These are phyloP conservation scores for Onthophagus sagittarius DNA, from an alignment of 2,888 invertebrate genomes.

Conservation along the genomic window DNA sequence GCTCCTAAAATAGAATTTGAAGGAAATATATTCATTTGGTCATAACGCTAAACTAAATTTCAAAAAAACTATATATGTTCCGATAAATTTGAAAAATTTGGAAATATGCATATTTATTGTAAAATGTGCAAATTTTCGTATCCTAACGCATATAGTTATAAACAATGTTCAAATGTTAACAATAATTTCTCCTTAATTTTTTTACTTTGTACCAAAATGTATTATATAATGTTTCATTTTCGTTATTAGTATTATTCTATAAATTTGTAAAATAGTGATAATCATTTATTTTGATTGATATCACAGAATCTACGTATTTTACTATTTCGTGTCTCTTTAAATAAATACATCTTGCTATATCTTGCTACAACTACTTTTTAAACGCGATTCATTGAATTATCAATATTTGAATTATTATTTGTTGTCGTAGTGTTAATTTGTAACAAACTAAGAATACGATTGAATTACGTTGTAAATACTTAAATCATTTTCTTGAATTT, in stretches of 20 bases:
- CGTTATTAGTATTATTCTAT: conserved; percentile 19
- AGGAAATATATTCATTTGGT: no score
- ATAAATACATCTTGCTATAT: neutral
- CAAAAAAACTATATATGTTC: no score
- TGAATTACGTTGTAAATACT: neutral
- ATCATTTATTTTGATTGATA: neutral
- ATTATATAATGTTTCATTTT: conserved; percentile 18
- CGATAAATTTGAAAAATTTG: neutral
- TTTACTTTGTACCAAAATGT: conserved; percentile 26
- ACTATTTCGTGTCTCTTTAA: neutral
- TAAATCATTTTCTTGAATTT: conserved; percentile 1
- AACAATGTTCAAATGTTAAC: no score
- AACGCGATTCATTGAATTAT: neutral
- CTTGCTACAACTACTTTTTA: conserved; percentile 13
- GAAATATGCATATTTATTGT: conserved; percentile 8
- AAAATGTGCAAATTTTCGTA: no score
- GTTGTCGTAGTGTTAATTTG: neutral
- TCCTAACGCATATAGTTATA: no score
- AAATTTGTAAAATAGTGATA: conserved; percentile 2
- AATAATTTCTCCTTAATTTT: neutral
- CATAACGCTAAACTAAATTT: no score
- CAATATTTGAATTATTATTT: neutral
- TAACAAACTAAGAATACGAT: neutral
- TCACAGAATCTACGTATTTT: conserved; percentile 7
- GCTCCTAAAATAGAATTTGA: no score